Evolutionary conservation across 37 sponge, comb jelly and placozoan species (phyloP).

Genomic region (Halisarca cf. caerulea): DNA sequence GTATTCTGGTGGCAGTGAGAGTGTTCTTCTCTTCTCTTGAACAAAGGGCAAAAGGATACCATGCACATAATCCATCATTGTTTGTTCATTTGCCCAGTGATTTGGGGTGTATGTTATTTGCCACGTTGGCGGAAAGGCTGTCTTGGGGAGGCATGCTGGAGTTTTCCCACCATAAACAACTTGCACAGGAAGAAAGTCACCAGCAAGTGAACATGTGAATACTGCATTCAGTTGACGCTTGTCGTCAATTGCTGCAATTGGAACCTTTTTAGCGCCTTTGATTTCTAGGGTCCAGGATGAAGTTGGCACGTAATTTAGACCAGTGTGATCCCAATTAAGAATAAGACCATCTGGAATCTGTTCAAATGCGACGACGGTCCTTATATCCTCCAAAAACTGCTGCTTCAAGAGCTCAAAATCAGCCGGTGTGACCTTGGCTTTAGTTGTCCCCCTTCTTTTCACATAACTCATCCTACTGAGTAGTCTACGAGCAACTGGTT

Average conservation of each 20-base stretch:
- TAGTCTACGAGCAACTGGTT: constrained; percentile 5
- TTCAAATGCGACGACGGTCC: constrained; percentile 38
- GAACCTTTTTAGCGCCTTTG: constrained; percentile 43
- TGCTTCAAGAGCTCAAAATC: constrained; percentile 15
- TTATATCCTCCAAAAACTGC: constrained; percentile 15
- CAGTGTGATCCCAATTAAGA: constrained; percentile 68
- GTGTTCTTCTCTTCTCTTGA: neutral
- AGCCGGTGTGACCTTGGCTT: neutral
- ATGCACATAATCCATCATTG: constrained; percentile 20
- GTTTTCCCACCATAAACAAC: constrained; percentile 1
- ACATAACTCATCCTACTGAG: constrained; percentile 23
- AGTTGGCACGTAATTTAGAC: constrained; percentile 52
- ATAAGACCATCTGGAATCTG: constrained; percentile 57
- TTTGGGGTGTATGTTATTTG: constrained; percentile 28
- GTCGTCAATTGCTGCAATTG: constrained; percentile 55
- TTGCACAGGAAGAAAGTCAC: constrained; percentile 17
- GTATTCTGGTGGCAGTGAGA: neutral
- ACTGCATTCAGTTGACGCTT: constrained; percentile 67
- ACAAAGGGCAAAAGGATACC: constrained; percentile 9
- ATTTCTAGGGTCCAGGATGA: constrained; percentile 57
- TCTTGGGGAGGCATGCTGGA: constrained; percentile 4
- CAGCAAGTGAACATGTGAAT: constrained; percentile 22
- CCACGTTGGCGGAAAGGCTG: constrained; percentile 14
- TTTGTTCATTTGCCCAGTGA: constrained; percentile 29
- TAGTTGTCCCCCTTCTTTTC: neutral